Conservation (phyloP, 2,113 vertebrate species). For the Mus musculus region GRCm39 chr6:118022501-118023000, state of each 20-base stretch:
- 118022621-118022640: neutral
- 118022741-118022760: neutral
- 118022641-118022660: neutral
- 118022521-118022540: neutral
- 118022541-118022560: neutral
- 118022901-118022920: neutral
- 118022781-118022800: neutral
- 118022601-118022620: neutral
- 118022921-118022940: neutral
- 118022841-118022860: neutral
- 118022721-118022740: neutral
- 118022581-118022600: neutral
- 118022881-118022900: neutral
- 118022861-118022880: neutral
- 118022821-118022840: neutral
- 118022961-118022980: neutral
- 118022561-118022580: neutral
- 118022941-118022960: neutral
- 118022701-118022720: neutral
- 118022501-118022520: neutral
- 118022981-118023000: neutral
- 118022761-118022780: neutral
- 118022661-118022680: neutral
- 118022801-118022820: neutral
- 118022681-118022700: neutral